Evolutionary conservation across 2,797 vertebrate genomes (phyloP).

Genomic region (Champsocephalus gunnari): DNA sequence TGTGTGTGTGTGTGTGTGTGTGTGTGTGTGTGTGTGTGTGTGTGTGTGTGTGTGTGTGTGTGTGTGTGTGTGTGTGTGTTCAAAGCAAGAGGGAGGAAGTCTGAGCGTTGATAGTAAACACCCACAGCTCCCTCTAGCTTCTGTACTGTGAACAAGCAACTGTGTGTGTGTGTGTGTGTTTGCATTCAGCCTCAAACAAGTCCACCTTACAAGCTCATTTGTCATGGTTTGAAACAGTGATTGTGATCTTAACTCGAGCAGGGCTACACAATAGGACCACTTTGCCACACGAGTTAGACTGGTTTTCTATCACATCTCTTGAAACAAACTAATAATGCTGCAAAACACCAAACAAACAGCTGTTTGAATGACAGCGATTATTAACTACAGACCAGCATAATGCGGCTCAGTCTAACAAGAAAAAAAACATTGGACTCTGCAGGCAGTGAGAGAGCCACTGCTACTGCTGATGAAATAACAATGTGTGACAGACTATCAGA

Average conservation of each 20-base stretch:
- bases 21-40: background rate
- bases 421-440: background rate
- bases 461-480: conserved; percentile 33
- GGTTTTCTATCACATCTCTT: conserved; percentile 25
- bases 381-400: conserved; percentile 2
- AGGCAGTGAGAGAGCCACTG: conserved; percentile 17
- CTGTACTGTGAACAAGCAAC: conserved; percentile 42
- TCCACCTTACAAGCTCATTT: conserved; percentile 52
- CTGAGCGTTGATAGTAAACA: conserved; percentile 48
- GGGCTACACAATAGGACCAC: conserved; percentile 23
- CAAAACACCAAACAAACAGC: conserved; percentile 33
- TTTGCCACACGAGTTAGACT: conserved; percentile 35
- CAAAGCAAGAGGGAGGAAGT: conserved; percentile 12
- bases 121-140: conserved; percentile 81
- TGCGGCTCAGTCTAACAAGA: conserved; percentile 4
- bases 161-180: conserved; percentile 22
- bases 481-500: conserved; percentile 58
- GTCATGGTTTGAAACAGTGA: conserved; percentile 66
- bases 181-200: conserved; percentile 39
- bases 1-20: conserved; percentile 1
- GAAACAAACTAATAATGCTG: conserved; percentile 36
- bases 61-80: conserved; percentile 2
- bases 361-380: conserved; percentile 16
- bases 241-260: conserved; percentile 34
- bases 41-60: conserved; percentile 19